Evolutionary conservation across 2,888 invertebrate genomes (phyloP), one percentile per base, ranked within the genome.

Genomic region (Notocelia uddmanniana): DNA sequence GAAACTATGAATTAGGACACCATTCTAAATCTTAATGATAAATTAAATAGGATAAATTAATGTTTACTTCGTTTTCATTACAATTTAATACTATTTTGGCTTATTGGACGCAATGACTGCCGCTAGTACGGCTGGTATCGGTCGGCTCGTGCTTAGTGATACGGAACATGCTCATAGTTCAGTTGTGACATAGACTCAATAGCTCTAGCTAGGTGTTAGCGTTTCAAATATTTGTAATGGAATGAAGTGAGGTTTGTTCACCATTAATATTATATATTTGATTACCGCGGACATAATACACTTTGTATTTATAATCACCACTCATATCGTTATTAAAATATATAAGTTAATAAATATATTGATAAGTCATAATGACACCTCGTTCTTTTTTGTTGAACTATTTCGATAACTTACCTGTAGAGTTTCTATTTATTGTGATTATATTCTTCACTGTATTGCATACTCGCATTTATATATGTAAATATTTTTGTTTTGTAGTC

Each of bases 121-220:
- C 81, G 34, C 68, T 34, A 19, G 19, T 37, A 77, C 79, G 81
- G 79, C 81, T 41, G n/a, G n/a, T n/a, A n/a, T n/a, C 23, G 18
- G 19, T 15, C 26, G 62, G 21, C 79, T 86, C 87, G 84, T 86
- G 92, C 91, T 92, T 92, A 92, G 92, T 91, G 89, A 91, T 92
- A 90, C 85, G 84, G 88, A 82, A 80, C 88, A 90, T 88, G 92
- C 92, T 92, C 92, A 92, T 92, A 92, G 92, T 79, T 89, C 89
- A 87, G 89, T 91, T 89, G 91, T 91, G 92, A 89, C 88, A 87
- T 92, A 92, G 89, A 86, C 83, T 85, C 89, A 48, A 74, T 91
- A 91, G 90, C 86, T 77, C 80, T 92, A 92, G 90, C 91, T 91
- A 90, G 91, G 82, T 84, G 83, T 86, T 91, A 90, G 90, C 80